Conservation (phyloP, 2,113 vertebrate genomes). For the Danionella cerebrum region DNA sequence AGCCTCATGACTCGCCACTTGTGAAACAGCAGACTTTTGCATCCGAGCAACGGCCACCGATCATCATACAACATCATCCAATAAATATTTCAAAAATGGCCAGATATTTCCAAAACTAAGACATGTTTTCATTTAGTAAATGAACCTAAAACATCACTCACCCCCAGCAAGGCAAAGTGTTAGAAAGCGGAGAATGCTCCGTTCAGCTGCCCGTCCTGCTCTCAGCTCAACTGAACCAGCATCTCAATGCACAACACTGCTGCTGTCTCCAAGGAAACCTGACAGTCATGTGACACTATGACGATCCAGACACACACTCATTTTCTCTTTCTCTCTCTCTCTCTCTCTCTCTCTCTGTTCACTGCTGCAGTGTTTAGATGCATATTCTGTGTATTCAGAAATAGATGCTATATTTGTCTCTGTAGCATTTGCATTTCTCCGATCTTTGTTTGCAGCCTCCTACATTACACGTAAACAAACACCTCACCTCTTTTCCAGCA, state of each 20-base stretch:
- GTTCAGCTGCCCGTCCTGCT: constrained; percentile 49
- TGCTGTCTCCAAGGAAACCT: constrained; percentile 79
- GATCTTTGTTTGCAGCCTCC: not conserved
- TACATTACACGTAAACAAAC: not conserved
- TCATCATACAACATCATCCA: not conserved
- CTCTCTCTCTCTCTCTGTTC: not conserved
- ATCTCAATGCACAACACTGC: constrained; percentile 64
- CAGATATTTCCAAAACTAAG: too few species aligned
- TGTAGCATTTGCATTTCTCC: not conserved
- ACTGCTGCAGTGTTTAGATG: not conserved
- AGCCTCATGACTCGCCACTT: constrained; percentile 12
- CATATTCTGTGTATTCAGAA: not conserved
- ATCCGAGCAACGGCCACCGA: not conserved
- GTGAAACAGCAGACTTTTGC: not conserved
- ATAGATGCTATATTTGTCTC: not conserved
- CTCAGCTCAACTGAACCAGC: constrained; percentile 57
- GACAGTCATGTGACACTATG: constrained; percentile 59
- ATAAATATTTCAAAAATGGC: not conserved
- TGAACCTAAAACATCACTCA: constrained; percentile 26
- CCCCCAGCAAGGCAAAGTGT: constrained; percentile 45
- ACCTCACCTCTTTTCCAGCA: not conserved
- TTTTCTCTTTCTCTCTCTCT: constrained; percentile 14
- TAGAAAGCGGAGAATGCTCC: constrained; percentile 51
- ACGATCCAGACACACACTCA: constrained; percentile 43
- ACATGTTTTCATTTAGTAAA: not conserved